These are phyloP conservation scores for Heliothis subflexa DNA, from an alignment of 1,140 invertebrate species.

Conservation along the genomic window DNA sequence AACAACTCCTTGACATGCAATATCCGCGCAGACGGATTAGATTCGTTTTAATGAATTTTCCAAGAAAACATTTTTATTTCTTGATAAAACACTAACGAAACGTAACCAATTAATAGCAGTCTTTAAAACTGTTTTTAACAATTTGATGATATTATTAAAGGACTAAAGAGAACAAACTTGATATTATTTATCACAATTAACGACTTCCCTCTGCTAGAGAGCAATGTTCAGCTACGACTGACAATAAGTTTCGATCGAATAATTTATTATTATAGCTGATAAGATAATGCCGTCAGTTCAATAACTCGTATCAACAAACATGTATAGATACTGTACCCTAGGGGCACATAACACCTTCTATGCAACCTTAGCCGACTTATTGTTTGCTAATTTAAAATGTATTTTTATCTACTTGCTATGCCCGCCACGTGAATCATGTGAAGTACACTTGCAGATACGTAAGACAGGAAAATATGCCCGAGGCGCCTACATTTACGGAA, in stretches of 20 bases:
- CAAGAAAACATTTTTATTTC: conserved; percentile 43
- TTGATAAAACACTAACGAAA: conserved; percentile 44
- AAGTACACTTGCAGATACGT: conserved; percentile 37
- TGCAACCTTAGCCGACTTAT: conserved; percentile 41
- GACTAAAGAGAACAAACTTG: not conserved
- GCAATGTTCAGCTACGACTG: conserved; percentile 59
- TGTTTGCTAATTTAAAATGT: conserved; percentile 51
- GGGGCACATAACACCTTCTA: conserved; percentile 42
- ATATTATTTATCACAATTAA: conserved; percentile 21
- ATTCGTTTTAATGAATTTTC: conserved; percentile 26
- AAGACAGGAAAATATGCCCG: conserved; percentile 47
- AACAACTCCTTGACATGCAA: conserved; percentile 51
- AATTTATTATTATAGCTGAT: conserved; percentile 72
- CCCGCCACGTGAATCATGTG: conserved; percentile 40
- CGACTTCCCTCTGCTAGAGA: conserved; percentile 21
- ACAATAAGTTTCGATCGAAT: conserved; percentile 56
- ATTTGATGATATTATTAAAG: not conserved
- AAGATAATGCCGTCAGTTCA: conserved; percentile 78
- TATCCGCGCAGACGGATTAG: conserved; percentile 40
- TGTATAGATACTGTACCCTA: conserved; percentile 49
- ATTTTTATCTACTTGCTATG: conserved; percentile 49
- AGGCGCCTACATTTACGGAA: conserved; percentile 39
- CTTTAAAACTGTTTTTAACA: conserved; percentile 9
- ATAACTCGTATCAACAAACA: conserved; percentile 69
- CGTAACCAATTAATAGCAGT: conserved; percentile 46